These are phyloP conservation scores for Stomorhina lunata DNA, from an alignment of 2,888 invertebrate genomes.

Conservation along the genomic window DNA sequence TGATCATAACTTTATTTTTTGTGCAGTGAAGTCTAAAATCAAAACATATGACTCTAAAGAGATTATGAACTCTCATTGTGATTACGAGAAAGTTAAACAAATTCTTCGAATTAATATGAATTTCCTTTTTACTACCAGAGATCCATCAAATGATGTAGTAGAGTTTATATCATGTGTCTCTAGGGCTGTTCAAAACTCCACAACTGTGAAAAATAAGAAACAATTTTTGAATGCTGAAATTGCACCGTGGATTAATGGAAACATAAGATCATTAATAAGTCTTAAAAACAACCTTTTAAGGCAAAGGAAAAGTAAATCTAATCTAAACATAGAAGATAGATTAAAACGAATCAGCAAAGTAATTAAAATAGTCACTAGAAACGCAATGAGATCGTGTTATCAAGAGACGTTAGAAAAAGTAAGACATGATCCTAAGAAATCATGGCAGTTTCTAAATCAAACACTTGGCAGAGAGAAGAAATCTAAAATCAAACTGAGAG, in stretches of 20 bases:
- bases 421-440: not conserved
- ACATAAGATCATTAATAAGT: not conserved
- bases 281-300: too few species aligned
- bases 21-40: not conserved
- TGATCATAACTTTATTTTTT: not conserved
- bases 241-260: not conserved
- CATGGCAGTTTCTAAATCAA: not conserved
- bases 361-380: not conserved
- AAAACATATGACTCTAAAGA: not conserved
- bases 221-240: not conserved
- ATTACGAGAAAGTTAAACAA: not conserved
- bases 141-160: not conserved
- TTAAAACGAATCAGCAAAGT: too few species aligned
- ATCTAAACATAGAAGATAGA: too few species aligned
- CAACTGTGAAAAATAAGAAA: not conserved
- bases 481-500: not conserved
- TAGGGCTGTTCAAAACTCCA: not conserved
- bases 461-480: not conserved
- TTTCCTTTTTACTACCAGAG: not conserved
- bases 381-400: not conserved
- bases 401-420: not conserved
- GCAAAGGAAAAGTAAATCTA: too few species aligned
- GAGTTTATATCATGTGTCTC: conserved; percentile 3
- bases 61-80: not conserved
- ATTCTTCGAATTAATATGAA: not conserved